These are phyloP conservation scores for Liparis tanakae DNA, from an alignment of 2,797 vertebrate genomes.

Conservation along the genomic window DNA sequence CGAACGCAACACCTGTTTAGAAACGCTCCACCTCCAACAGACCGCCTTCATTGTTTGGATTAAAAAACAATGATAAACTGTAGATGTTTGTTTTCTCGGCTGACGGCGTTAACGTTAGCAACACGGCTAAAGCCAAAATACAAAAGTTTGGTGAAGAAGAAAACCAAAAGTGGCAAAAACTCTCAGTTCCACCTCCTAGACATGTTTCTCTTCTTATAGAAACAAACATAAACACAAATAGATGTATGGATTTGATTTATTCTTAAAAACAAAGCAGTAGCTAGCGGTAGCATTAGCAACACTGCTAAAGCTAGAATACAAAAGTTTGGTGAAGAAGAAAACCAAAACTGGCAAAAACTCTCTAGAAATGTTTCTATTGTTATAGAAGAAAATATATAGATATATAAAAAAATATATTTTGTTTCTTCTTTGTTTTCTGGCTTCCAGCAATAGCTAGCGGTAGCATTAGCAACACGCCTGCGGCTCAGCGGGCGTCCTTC, in stretches of 20 bases:
- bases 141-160: neutral
- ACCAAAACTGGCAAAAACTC: too few relatives aligned
- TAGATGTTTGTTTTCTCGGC: neutral
- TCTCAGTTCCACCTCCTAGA: neutral
- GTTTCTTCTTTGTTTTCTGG: neutral
- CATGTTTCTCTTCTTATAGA: neutral
- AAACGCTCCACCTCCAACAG: neutral
- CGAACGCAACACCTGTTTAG: neutral
- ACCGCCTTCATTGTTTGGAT: neutral
- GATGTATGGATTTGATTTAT: too few relatives aligned
- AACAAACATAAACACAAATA: neutral
- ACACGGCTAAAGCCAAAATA: neutral
- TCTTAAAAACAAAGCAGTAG: too few relatives aligned
- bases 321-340: neutral
- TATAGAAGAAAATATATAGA: too few relatives aligned
- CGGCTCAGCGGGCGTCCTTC: too few relatives aligned
- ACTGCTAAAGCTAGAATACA: neutral
- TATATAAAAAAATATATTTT: neutral
- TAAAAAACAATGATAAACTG: neutral
- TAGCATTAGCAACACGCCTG: neutral
- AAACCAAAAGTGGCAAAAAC: too few relatives aligned
- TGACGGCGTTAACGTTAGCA: neutral
- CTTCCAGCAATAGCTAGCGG: neutral
- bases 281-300: neutral
- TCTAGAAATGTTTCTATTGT: too few relatives aligned